Evolutionary conservation across 2,888 invertebrate species (phyloP).

Genomic region (Oscheius sp.): DNA sequence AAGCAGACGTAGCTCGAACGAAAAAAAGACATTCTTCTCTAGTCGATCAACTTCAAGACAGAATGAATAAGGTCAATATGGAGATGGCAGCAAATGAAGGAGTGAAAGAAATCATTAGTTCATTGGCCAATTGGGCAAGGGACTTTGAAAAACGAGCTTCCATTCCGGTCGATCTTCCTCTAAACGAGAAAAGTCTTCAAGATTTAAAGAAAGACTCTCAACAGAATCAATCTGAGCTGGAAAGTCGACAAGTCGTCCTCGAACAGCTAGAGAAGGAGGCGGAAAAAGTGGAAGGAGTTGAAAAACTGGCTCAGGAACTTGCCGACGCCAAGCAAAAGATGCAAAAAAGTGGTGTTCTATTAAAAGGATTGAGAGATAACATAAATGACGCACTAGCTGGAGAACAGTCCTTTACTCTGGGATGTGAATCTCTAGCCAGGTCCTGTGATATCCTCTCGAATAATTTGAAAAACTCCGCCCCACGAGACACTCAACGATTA

Average conservation of each 20-base stretch:
- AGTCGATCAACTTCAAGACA: conserved; percentile 47
- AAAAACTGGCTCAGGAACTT: background rate
- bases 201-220: conserved; percentile 48
- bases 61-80: conserved; percentile 44
- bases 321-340: conserved; percentile 14
- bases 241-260: conserved; percentile 39
- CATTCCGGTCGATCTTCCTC: conserved; percentile 39
- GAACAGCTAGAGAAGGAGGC: conserved; percentile 39
- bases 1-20: conserved; percentile 30
- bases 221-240: conserved; percentile 49
- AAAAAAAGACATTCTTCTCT: conserved; percentile 43
- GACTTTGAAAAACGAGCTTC: conserved; percentile 34
- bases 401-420: conserved; percentile 39
- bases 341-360: background rate
- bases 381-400: conserved; percentile 49
- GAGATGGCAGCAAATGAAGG: conserved; percentile 51
- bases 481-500: conserved; percentile 32
- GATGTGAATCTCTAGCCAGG: conserved; percentile 37
- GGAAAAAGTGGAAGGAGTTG: background rate
- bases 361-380: conserved; percentile 47
- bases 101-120: conserved; percentile 43
- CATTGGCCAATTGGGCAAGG: conserved; percentile 39
- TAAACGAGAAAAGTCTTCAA: conserved; percentile 39
- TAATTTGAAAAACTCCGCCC: conserved; percentile 33
- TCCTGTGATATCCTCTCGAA: conserved; percentile 30